A percentile compares a stretch with the other conserved stretches of the same genome.
phyloP scores from a whole-genome alignment of 2,888 invertebrate genomes.

The Caenorhabditis sp. region DNA sequence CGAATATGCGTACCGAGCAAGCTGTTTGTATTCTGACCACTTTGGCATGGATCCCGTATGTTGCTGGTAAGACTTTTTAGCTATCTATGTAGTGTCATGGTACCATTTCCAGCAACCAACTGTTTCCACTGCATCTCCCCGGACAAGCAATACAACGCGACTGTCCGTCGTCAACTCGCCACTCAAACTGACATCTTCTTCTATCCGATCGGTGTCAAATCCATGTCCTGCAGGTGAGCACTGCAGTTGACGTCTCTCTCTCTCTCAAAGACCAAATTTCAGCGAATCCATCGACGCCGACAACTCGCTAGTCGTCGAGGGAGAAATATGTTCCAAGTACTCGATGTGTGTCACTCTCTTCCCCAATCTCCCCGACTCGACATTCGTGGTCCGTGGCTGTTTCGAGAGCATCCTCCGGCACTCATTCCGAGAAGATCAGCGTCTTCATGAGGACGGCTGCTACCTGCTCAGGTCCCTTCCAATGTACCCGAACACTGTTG shows the following conservation, averaged over 20 bases:
- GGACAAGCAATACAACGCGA: conserved; percentile 62
- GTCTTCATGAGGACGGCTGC: conserved; percentile 64
- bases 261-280: conserved; percentile 10
- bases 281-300: conserved; percentile 57
- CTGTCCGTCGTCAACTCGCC: conserved; percentile 66
- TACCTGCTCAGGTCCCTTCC: conserved; percentile 69
- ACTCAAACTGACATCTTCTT: conserved; percentile 71
- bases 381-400: conserved; percentile 70
- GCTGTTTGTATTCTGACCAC: conserved; percentile 3
- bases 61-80: conserved; percentile 8
- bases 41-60: not conserved
- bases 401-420: conserved; percentile 68
- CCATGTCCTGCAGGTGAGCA: conserved; percentile 61
- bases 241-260: not conserved
- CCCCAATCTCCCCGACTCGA: conserved; percentile 67
- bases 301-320: conserved; percentile 59
- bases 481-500: conserved; percentile 61
- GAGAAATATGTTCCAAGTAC: conserved; percentile 69
- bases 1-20: not conserved
- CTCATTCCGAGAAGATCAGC: conserved; percentile 54
- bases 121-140: conserved; percentile 66
- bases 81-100: not conserved
- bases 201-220: conserved; percentile 65
- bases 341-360: conserved; percentile 66
- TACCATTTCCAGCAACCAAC: conserved; percentile 33